Evolutionary conservation across 2,888 invertebrate species (phyloP).

Genomic region (Platycnemis pennipes): DNA sequence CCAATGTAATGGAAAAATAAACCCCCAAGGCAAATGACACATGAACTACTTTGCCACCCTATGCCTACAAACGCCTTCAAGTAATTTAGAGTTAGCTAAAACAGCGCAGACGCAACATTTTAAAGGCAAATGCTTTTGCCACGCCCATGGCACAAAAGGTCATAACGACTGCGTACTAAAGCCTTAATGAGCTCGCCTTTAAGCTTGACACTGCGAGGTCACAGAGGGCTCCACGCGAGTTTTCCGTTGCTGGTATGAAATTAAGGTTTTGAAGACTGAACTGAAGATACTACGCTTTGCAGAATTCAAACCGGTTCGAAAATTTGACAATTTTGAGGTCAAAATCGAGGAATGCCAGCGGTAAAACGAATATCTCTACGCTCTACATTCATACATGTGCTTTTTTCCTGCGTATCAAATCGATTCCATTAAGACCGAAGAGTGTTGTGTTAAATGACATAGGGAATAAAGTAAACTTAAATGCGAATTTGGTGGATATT

Average conservation of each 20-base stretch:
- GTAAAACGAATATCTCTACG: no score
- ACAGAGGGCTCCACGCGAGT: not conserved
- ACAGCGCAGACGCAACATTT: slow-evolving; percentile 33
- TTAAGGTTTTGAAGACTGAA: no score
- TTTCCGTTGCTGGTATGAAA: not conserved
- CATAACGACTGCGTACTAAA: slow-evolving; percentile 55
- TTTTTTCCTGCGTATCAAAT: no score
- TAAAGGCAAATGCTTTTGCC: slow-evolving; percentile 20
- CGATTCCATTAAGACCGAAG: no score
- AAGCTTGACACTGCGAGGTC: not conserved
- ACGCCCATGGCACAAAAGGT: slow-evolving; percentile 50
- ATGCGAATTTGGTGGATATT: no score
- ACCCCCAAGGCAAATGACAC: not conserved
- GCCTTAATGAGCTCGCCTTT: not conserved
- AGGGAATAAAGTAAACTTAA: no score
- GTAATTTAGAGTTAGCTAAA: not conserved
- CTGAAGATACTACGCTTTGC: no score
- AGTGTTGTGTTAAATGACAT: no score
- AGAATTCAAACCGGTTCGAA: no score
- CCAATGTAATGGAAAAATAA: not conserved
- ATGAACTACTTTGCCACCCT: not conserved
- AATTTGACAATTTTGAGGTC: no score
- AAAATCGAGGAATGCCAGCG: no score
- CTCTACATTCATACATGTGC: no score
- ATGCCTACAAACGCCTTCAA: not conserved